Conservation (phyloP, 2,888 invertebrate genomes). For the Mimas tiliae region DNA sequence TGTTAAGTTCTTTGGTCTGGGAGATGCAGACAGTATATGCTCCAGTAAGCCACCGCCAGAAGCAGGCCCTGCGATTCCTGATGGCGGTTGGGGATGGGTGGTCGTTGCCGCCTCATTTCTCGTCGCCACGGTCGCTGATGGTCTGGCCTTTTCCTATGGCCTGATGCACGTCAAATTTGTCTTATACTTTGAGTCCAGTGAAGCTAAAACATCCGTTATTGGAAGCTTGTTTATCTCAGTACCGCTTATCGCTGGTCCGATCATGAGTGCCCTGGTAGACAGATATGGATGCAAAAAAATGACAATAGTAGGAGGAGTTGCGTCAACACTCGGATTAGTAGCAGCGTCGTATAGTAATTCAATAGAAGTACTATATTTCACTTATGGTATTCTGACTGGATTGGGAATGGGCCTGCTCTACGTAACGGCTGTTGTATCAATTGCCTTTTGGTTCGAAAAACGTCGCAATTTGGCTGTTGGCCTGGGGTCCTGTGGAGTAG, state of each 20-base stretch:
- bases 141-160: constrained; percentile 96
- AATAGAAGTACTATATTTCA: constrained; percentile 90
- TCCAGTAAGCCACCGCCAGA: constrained; percentile 65
- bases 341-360: constrained; percentile 89
- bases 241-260: constrained; percentile 92
- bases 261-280: constrained; percentile 93
- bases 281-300: constrained; percentile 92
- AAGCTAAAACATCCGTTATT: constrained; percentile 94
- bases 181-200: constrained; percentile 89
- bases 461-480: constrained; percentile 94
- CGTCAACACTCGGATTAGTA: constrained; percentile 90
- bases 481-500: constrained; percentile 94
- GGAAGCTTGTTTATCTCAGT: constrained; percentile 95
- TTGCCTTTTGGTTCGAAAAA: constrained; percentile 97
- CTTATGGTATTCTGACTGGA: constrained; percentile 93
- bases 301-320: constrained; percentile 89
- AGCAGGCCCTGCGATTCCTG: constrained; percentile 87
- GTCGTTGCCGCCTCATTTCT: constrained; percentile 94
- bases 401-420: constrained; percentile 93
- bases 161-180: constrained; percentile 92
- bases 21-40: constrained; percentile 79
- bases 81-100: constrained; percentile 97
- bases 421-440: constrained; percentile 95
- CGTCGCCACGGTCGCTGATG: constrained; percentile 95
- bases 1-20: constrained; percentile 82